These are phyloP conservation scores for Hemichromis elongatus DNA, from an alignment of 2,113 vertebrate genomes.

Conservation along the genomic window DNA sequence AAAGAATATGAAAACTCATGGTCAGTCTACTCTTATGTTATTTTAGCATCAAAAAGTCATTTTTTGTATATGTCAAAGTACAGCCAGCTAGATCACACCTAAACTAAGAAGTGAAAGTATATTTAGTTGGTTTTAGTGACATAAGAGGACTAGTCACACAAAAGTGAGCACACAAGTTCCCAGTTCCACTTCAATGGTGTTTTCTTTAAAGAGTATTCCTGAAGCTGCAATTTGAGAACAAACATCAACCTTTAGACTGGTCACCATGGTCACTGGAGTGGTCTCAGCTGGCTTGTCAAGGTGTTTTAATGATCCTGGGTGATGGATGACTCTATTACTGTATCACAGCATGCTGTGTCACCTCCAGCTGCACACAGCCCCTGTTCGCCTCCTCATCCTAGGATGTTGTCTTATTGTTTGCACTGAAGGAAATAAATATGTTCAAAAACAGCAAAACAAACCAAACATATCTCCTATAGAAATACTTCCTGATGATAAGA, in stretches of 20 bases:
- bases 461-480: slow-evolving; percentile 47
- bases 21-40: rapidly evolving
- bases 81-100: rapidly evolving
- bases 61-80: neutral
- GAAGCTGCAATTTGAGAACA: slow-evolving; percentile 33
- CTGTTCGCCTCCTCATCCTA: neutral
- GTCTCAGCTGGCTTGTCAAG: slow-evolving; percentile 65
- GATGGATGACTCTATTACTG: slow-evolving; percentile 74
- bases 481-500: slow-evolving; percentile 65
- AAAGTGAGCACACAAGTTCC: neutral
- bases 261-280: slow-evolving; percentile 53
- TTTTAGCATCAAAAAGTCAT: neutral
- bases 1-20: neutral
- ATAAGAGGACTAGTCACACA: neutral
- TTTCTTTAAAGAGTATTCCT: neutral
- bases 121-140: neutral
- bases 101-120: neutral
- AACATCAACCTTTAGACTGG: slow-evolving; percentile 49
- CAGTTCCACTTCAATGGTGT: neutral
- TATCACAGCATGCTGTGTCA: slow-evolving; percentile 62
- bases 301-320: slow-evolving; percentile 63
- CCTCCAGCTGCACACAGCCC: slow-evolving; percentile 60
- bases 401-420: slow-evolving; percentile 59
- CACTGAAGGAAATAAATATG: slow-evolving; percentile 47
- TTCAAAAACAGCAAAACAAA: slow-evolving; percentile 57